Evolutionary conservation across 2,888 invertebrate genomes (phyloP).

Genomic region (Hymenopus coronatus): DNA sequence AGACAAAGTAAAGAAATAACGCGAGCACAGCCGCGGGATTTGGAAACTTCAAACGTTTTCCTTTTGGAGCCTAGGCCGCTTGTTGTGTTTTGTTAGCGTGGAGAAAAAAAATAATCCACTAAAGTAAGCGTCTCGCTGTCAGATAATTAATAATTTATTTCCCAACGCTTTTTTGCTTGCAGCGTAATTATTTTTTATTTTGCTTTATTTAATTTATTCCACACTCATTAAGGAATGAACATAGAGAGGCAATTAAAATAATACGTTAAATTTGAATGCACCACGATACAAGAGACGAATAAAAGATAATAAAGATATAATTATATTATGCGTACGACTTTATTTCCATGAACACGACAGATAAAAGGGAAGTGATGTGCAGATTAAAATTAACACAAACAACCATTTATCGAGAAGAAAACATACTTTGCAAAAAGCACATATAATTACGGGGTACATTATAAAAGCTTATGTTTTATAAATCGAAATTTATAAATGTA

Average conservation of each 20-base stretch:
- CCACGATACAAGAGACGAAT: neutral
- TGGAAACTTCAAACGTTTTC: no score
- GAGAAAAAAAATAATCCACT: neutral
- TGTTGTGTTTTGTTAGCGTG: neutral
- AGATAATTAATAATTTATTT: neutral
- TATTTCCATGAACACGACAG: neutral
- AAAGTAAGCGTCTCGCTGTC: neutral
- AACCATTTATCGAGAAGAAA: neutral
- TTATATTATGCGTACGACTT: neutral
- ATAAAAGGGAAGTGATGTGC: neutral
- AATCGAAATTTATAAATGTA: neutral
- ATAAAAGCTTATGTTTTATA: neutral
- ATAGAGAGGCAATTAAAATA: neutral
- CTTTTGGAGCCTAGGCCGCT: no score
- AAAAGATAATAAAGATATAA: neutral
- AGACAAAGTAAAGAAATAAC: no score
- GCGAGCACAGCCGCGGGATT: no score
- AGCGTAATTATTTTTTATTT: neutral
- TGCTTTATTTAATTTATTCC: neutral
- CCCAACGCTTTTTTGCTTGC: neutral
- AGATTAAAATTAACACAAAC: neutral
- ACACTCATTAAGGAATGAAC: neutral
- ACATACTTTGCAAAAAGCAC: neutral
- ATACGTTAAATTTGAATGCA: neutral
- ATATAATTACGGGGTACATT: neutral